Conservation (phyloP, 2,797 vertebrate species). For the Hydrocynus forskahlii region DNA sequence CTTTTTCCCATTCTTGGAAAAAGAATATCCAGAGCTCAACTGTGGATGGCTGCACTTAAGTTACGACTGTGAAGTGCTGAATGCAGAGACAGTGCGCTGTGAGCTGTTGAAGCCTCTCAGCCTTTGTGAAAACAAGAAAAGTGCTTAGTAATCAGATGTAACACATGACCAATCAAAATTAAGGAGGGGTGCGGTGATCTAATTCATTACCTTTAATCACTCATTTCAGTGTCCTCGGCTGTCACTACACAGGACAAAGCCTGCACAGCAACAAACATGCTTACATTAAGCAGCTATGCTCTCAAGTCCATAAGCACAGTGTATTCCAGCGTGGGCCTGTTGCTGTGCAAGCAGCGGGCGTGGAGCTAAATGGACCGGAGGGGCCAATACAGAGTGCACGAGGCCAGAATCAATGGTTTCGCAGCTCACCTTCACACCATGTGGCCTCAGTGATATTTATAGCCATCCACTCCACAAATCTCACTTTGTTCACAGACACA, state of each 20-base stretch:
- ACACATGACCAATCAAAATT: conserved; percentile 57
- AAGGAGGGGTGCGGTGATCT: conserved; percentile 51
- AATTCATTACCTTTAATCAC: conserved; percentile 71
- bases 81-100: not conserved
- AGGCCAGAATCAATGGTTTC: conserved; percentile 50
- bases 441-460: conserved; percentile 45
- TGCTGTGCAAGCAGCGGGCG: conserved; percentile 20
- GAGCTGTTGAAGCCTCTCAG: not conserved
- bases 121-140: conserved; percentile 15
- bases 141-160: conserved; percentile 67
- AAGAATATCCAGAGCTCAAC: not conserved
- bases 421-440: conserved; percentile 47
- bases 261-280: conserved; percentile 39
- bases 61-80: not conserved
- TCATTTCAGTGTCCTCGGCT: conserved; percentile 51
- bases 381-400: conserved; percentile 25
- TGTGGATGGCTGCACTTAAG: not conserved
- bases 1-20: not conserved
- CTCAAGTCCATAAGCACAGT: conserved; percentile 23
- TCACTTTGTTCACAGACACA: conserved; percentile 37
- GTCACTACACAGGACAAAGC: conserved; percentile 38
- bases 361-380: conserved; percentile 39
- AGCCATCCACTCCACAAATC: conserved; percentile 31
- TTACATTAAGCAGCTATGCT: conserved; percentile 31
- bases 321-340: conserved; percentile 25